Percentiles rank a stretch among this genome's conserved stretches.
Evolutionary conservation across 2,797 vertebrate species (phyloP).

Genomic region (Spatula clypeata): DNA sequence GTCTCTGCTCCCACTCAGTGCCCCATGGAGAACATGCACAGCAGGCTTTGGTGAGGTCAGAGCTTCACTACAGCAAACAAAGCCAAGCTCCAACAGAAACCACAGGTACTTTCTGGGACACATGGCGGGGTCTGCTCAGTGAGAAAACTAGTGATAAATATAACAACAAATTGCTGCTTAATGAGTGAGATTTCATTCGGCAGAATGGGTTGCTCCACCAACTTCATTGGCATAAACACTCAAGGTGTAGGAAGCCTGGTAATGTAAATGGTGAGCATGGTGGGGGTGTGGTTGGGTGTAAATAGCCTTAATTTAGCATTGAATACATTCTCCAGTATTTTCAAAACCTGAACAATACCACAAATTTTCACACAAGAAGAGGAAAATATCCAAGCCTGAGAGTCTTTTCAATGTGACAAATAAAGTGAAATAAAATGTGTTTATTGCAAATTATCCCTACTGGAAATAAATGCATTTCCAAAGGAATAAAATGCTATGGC

Average conservation of each 20-base stretch:
- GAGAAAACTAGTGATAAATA: background rate
- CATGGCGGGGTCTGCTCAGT: background rate
- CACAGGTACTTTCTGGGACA: background rate
- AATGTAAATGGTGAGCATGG: background rate
- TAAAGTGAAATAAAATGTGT: background rate
- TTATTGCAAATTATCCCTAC: background rate
- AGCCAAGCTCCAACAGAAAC: background rate
- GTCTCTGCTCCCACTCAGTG: fast-evolving
- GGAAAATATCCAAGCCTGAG: background rate
- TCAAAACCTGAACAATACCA: background rate
- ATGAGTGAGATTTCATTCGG: conserved; percentile 17
- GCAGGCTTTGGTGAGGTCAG: background rate
- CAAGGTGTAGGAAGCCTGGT: background rate
- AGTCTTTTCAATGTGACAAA: background rate
- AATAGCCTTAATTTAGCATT: background rate
- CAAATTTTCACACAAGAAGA: background rate
- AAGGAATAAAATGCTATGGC: background rate
- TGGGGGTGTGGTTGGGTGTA: fast-evolving
- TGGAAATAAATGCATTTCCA: background rate
- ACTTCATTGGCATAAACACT: background rate
- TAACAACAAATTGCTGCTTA: background rate
- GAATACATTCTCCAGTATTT: background rate
- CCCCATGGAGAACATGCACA: fast-evolving
- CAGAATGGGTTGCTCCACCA: background rate
- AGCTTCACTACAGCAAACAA: background rate